Percentiles rank a stretch among this genome's conserved stretches.
phyloP scores from a whole-genome alignment of 2,113 vertebrate genomes.

The Zootoca vivipara region DNA sequence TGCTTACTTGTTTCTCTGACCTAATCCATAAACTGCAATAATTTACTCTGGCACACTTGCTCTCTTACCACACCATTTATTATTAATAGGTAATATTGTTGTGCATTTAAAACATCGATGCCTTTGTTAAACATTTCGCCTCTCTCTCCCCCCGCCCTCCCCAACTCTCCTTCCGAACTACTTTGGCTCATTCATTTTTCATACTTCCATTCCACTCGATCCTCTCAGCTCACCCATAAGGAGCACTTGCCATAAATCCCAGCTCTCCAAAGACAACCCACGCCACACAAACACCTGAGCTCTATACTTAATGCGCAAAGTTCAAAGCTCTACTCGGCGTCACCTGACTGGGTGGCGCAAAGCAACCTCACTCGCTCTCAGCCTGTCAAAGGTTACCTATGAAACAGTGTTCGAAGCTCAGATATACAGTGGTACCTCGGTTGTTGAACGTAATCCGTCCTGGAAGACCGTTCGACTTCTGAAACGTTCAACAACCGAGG shows the following conservation, averaged over 20 bases:
- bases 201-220: conserved; percentile 55
- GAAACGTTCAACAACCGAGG: no score
- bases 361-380: neutral
- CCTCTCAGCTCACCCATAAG: conserved; percentile 40
- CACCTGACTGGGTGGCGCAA: neutral
- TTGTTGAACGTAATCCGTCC: no score
- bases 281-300: conserved; percentile 11
- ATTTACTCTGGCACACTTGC: conserved; percentile 68
- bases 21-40: conserved; percentile 52
- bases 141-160: conserved; percentile 15
- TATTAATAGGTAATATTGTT: conserved; percentile 71
- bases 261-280: neutral
- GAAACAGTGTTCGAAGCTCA: no score
- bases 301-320: neutral
- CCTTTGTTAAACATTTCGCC: conserved; percentile 68
- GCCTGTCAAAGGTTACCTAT: neutral
- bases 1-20: conserved; percentile 8
- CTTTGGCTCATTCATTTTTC: conserved; percentile 71
- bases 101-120: conserved; percentile 73
- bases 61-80: conserved; percentile 64
- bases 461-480: no score
- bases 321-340: neutral
- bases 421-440: no score
- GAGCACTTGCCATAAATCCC: conserved; percentile 45
- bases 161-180: conserved; percentile 46